These are phyloP conservation scores for Octopus sinensis DNA, from an alignment of 1,140 invertebrate genomes.

Conservation along the genomic window DNA sequence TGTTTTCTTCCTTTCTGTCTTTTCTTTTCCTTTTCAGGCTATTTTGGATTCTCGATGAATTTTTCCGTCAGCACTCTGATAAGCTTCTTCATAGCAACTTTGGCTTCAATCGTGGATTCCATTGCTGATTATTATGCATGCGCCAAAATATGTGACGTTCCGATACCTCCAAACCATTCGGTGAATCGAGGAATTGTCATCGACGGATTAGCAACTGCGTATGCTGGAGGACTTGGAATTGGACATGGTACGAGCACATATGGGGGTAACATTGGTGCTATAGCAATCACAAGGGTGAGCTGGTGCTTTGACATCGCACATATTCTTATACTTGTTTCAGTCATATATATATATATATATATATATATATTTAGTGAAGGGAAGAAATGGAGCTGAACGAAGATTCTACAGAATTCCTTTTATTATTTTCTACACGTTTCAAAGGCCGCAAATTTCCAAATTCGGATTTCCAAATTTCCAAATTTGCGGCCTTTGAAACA, in stretches of 20 bases:
- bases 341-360: too few relatives aligned
- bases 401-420: too few relatives aligned
- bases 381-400: too few relatives aligned
- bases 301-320: background rate
- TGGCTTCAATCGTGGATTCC: slow-evolving; percentile 12
- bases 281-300: slow-evolving; percentile 62
- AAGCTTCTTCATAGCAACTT: background rate
- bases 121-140: slow-evolving; percentile 6
- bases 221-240: slow-evolving; percentile 74
- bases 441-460: too few relatives aligned
- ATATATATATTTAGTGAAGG: too few relatives aligned
- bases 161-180: slow-evolving; percentile 3
- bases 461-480: too few relatives aligned
- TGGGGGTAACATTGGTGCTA: slow-evolving; percentile 78
- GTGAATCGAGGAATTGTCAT: slow-evolving; percentile 63
- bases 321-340: too few relatives aligned
- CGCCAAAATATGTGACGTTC: background rate
- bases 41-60: background rate
- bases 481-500: too few relatives aligned
- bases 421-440: too few relatives aligned
- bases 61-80: background rate
- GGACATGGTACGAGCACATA: slow-evolving; percentile 81
- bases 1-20: background rate
- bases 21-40: slow-evolving; percentile 11
- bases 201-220: slow-evolving; percentile 78